Evolutionary conservation across 2,797 vertebrate species (phyloP).

Genomic region (Macropus fuliginosus): DNA sequence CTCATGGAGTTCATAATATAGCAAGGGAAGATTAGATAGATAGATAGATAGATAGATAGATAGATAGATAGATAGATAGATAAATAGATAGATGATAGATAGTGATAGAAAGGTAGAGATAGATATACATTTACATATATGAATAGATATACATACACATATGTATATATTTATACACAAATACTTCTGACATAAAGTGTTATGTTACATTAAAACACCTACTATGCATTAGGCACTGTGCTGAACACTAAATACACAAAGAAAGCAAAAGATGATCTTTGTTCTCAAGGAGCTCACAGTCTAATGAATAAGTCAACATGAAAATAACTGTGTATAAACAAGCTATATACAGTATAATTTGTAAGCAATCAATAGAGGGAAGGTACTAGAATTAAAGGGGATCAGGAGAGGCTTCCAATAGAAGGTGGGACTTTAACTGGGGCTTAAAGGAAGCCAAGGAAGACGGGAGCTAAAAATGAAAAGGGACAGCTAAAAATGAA

Average conservation of each 20-base stretch:
- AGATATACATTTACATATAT: no score
- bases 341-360: background rate
- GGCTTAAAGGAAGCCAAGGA: background rate
- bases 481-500: background rate
- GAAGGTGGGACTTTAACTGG: background rate
- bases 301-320: background rate
- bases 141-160: no score
- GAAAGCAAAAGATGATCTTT: background rate
- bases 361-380: background rate
- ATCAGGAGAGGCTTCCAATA: background rate
- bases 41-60: no score
- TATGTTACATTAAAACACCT: background rate
- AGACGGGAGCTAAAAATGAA: background rate
- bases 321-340: background rate
- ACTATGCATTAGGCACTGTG: background rate
- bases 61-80: no score
- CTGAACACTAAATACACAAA: background rate
- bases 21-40: background rate
- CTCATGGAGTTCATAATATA: background rate
- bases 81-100: no score
- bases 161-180: background rate
- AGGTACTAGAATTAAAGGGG: background rate
- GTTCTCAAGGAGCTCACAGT: background rate
- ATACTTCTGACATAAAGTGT: background rate
- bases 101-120: no score